Base-by-base conservation (phyloP, 37 sponge, comb jelly and placozoan genomes). In the Agelas oroides region DNA sequence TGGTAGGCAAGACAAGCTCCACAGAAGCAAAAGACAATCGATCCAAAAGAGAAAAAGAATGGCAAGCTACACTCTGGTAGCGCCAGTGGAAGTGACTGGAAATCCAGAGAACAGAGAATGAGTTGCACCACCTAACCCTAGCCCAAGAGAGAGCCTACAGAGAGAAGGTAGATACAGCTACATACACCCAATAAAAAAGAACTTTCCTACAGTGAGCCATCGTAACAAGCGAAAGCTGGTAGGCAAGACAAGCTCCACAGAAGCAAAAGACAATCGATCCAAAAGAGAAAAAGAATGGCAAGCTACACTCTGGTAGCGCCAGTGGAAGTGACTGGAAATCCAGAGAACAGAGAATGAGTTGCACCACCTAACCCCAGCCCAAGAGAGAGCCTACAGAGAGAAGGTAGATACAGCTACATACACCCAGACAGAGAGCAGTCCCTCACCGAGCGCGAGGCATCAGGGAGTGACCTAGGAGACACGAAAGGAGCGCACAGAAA, bases 1-100 rank as follows among this genome's bases (percentile, higher is more conserved):
- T 24, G 13, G 27, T 40, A 52, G 25, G 5, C 55, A 24, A 19
- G 2, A n/a, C 38, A 1, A 35, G 5, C 5, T 25, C 46, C 46
- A 46, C 46, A 46, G 8, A 25, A 71, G 46, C 46, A 46, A 46
- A 12, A 8, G 46, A 3, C 8, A 8, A 46, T 46, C 46, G 46
- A 46, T 46, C 46, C 46, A 12, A 46, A 46, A 46, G 46, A 8
- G 8, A 25, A 71, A 77, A 86, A 86, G 38, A 60, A 86, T 38
- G 86, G 86, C 86, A 78, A 67, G 57, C 86, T 86, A 86, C 79
- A 25, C 25, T 77, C 86, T 86, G 40, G 79, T 86, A 86, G 86
- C 59, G 86, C 86, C 86, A 84, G 39, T 86, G 86, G 86, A 86
- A 86, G 86, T 78, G 79, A 66, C 35, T 36, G 62, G 61, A 53